These are phyloP conservation scores for Ornithoptera alexandrae DNA, from an alignment of 2,888 invertebrate species.

Conservation along the genomic window DNA sequence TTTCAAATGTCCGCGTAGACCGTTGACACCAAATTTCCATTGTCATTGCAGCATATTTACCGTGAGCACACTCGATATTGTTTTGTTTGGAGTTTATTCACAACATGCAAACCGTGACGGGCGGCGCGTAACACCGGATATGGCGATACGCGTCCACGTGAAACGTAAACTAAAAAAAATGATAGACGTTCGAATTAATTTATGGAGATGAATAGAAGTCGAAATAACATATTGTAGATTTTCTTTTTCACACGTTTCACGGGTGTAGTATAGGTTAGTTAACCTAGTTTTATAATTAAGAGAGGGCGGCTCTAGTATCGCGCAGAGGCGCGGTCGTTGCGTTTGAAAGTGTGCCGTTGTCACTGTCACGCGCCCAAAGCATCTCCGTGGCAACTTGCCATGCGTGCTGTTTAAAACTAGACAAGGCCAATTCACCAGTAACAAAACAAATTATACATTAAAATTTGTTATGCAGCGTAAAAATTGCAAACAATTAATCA, in stretches of 20 bases:
- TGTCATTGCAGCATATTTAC: slow-evolving; percentile 61
- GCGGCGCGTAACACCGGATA: slow-evolving; percentile 59
- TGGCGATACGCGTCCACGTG: slow-evolving; percentile 51
- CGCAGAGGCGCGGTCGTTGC: slow-evolving; percentile 31
- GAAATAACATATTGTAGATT: slow-evolving; percentile 49
- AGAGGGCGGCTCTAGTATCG: slow-evolving; percentile 40
- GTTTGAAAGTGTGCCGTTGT: slow-evolving; percentile 62
- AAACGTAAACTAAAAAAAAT: slow-evolving; percentile 24
- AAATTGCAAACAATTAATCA: no score
- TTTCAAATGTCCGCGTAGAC: slow-evolving; percentile 49
- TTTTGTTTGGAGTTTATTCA: slow-evolving; percentile 71
- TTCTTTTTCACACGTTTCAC: slow-evolving; percentile 68
- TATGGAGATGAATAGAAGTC: slow-evolving; percentile 13
- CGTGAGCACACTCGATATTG: slow-evolving; percentile 57
- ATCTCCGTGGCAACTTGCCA: slow-evolving; percentile 71
- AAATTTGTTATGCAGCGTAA: background rate
- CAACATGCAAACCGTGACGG: slow-evolving; percentile 69
- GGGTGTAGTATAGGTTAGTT: slow-evolving; percentile 70
- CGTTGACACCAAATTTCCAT: slow-evolving; percentile 58
- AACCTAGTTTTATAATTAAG: slow-evolving; percentile 74
- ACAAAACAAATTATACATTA: background rate
- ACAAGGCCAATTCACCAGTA: slow-evolving; percentile 66
- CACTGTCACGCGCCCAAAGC: slow-evolving; percentile 56
- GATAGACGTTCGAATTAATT: background rate
- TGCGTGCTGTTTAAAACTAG: slow-evolving; percentile 53